Evolutionary conservation across 2,797 vertebrate species (phyloP), one percentile per base, ranked within the genome.

Genomic region (Epinephelus awoara): DNA sequence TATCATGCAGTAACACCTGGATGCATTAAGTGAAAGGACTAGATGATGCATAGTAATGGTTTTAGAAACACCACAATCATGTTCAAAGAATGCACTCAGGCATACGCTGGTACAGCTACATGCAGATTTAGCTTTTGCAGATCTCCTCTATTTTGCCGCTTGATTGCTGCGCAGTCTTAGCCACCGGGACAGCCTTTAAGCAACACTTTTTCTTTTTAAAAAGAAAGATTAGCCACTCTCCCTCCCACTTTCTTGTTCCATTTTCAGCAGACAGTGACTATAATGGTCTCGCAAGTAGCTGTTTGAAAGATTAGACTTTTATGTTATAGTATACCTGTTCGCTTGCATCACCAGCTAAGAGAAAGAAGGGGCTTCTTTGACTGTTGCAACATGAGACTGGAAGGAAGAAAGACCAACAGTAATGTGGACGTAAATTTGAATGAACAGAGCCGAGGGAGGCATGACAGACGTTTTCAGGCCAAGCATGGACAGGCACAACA

Each of bases 381-480:
- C 55, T 75, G 73, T 42, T 65, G 68, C 61, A 63, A 67, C 44
- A 38, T 5, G 18, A 72, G 40, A 21, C 52, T 52, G 38, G 67
- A 54, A 23, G 46, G 56, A 80, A 54, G 25, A 83, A 72, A 79
- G 67, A 56, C 61, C 18, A 46, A 12, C 64, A 5, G 62, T 50
- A 79, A 62, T 65, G 64, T 66, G 75, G 69, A 83, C 0, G 21
- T 52, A 83, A n/a, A 86, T 79, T 17, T 69, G 65, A 83, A 75
- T 19, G 62, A 84, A 55, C 59, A 67, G 68, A 80, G 68, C 29
- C 49, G 2, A 62, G 70, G 56, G 71, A 78, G 63, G 21, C 25
- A 17, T 81, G 62, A 77, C 40, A 64, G 72, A 77, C 11, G 0
- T 63, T 84, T 84, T 58, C 21, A 74, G 77, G 68, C 68, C 72